Evolutionary conservation across 2,797 vertebrate genomes (phyloP).

Genomic region (Myotis myotis): DNA sequence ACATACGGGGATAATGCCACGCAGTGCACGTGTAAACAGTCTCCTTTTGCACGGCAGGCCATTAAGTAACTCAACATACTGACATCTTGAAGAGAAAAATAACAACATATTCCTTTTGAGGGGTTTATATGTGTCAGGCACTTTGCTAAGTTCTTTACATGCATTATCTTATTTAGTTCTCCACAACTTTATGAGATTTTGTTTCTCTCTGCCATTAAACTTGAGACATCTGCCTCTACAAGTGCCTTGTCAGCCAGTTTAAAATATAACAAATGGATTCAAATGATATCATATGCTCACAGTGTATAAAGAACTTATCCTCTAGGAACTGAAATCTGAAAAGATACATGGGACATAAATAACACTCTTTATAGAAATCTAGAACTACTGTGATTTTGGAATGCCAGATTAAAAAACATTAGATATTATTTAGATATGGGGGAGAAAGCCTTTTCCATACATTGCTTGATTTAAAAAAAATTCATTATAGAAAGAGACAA

Average conservation of each 20-base stretch:
- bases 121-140: not conserved
- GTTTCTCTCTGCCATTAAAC: not conserved
- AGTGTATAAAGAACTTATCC: not conserved
- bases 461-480: not conserved
- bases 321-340: not conserved
- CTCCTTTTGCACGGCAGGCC: not conserved
- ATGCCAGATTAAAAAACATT: not conserved
- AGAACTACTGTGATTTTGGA: constrained; percentile 6
- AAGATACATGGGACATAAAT: not conserved
- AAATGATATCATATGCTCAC: not conserved
- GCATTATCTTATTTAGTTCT: not conserved
- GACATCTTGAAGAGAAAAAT: not conserved
- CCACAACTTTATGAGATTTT: not conserved
- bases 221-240: not conserved
- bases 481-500: not conserved
- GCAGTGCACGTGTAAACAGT: accelerated
- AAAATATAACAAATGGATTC: not conserved
- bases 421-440: not conserved
- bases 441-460: not conserved
- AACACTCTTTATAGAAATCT: not conserved
- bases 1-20: accelerated
- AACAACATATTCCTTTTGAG: not conserved
- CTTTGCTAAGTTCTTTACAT: not conserved
- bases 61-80: not conserved
- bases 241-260: not conserved